Base-by-base conservation (phyloP, 2,888 invertebrate genomes). In the Drosophila monieri region DNA sequence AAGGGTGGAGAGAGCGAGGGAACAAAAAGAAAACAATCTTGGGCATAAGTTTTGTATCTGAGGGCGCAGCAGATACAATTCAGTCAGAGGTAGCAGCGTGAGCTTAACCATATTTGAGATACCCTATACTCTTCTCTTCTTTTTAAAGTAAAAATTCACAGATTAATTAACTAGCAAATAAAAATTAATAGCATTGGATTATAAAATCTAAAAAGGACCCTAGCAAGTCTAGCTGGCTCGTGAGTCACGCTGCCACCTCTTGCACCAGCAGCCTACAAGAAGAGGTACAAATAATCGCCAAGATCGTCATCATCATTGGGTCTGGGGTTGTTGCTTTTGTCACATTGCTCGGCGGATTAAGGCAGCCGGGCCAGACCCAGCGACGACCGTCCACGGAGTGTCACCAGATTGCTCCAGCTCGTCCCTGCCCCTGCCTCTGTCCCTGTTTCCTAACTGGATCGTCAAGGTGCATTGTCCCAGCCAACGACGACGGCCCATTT, bases 291-390 rank as follows among this genome's bases (percentile, higher is more conserved):
- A 88, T 80, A 85, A 88, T 83, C 88, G 78, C 67, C 76, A 73
- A 71, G 84, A 87, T 86, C 85, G 72, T 79, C 85, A 57, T 73
- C 78, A 64, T 66, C 65, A 65, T 56, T 61, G 41, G 69, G 56
- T 60, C 9, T 9, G 27, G 9, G 9, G 27, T 27, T 65, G 53
- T 64, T 60, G 49, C 49, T 35, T 54, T 54, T 60, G 78, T 58
- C 73, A 70, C 83, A 87, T 87, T 83, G 71, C 87, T 80, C 67
- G 69, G 67, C 78, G 86, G 85, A 88, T 84, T 84, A 83, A 84
- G 71, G 76, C 74, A 39, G 65, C 52, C 68, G 43, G 56, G 37
- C 76, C 85, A 88, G 84, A 89, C 88, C 85, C 78, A 87, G 76
- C 86, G 86, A 78, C 86, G 87, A 66, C 64, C 65, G 59, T 65